Evolutionary conservation across 2,888 invertebrate genomes (phyloP).

Genomic region (Allophyes oxyacanthae): DNA sequence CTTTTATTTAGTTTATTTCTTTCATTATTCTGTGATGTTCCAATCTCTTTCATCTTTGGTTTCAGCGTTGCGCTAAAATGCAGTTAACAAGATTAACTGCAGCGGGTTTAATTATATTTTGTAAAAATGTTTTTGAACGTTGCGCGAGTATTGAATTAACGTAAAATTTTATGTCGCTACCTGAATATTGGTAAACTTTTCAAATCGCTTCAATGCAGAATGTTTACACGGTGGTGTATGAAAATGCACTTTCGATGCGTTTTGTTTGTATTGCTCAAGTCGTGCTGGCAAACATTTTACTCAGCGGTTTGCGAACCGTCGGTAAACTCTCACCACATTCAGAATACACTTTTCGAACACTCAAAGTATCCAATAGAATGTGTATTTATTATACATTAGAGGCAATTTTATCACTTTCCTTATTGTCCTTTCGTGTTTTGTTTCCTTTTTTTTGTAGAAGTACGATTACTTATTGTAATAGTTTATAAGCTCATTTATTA

Average conservation of each 20-base stretch:
- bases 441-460: neutral
- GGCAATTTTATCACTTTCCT: slow-evolving; percentile 7
- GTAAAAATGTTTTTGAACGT: neutral
- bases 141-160: neutral
- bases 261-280: slow-evolving; percentile 68
- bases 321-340: slow-evolving; percentile 55
- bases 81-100: slow-evolving; percentile 21
- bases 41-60: slow-evolving; percentile 16
- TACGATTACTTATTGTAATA: no score
- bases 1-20: slow-evolving; percentile 36
- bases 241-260: slow-evolving; percentile 65
- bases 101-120: slow-evolving; percentile 6
- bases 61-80: slow-evolving; percentile 4
- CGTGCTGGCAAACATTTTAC: slow-evolving; percentile 66
- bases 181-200: slow-evolving; percentile 34
- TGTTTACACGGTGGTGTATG: slow-evolving; percentile 56
- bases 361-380: slow-evolving; percentile 27
- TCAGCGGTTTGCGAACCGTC: slow-evolving; percentile 58
- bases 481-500: no score
- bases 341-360: slow-evolving; percentile 54
- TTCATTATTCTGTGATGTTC: slow-evolving; percentile 16
- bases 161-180: neutral
- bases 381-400: slow-evolving; percentile 44
- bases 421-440: neutral
- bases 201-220: slow-evolving; percentile 49